phyloP scores from a whole-genome alignment of 2,113 vertebrate species.

The Stigmatopora nigra region DNA sequence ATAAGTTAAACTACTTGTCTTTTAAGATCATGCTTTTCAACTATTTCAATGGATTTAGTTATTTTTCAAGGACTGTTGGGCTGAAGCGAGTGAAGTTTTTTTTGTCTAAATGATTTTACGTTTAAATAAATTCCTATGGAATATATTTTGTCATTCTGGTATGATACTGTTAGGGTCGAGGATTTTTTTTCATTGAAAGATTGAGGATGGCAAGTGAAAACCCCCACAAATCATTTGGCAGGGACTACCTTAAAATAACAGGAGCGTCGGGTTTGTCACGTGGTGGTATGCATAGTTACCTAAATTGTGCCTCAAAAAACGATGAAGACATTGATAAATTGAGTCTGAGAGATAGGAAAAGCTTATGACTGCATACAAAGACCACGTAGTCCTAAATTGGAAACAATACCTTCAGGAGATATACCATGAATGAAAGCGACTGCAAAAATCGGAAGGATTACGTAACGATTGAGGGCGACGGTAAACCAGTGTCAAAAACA shows the following conservation, averaged over 20 bases:
- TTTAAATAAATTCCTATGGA: too few relatives aligned
- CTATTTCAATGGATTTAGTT: too few relatives aligned
- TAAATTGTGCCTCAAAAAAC: conserved; percentile 3
- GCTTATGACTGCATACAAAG: conserved; percentile 23
- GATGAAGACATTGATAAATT: conserved; percentile 56
- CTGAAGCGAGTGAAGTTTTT: too few relatives aligned
- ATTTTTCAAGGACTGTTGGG: too few relatives aligned
- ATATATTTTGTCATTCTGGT: too few relatives aligned
- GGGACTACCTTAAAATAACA: neutral
- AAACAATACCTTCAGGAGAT: conserved; percentile 39
- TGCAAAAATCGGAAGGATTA: conserved; percentile 26
- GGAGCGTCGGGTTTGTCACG: neutral
- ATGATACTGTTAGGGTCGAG: neutral
- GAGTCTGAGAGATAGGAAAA: conserved; percentile 34
- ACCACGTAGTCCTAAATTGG: conserved; percentile 27
- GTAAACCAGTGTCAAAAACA: conserved; percentile 15
- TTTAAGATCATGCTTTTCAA: too few relatives aligned
- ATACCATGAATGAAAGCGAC: conserved; percentile 35
- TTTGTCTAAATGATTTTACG: too few relatives aligned
- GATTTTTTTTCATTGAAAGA: too few relatives aligned
- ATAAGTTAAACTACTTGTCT: neutral
- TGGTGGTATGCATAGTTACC: neutral
- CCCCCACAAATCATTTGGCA: neutral
- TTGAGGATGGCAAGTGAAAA: too few relatives aligned
- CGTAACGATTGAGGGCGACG: conserved; percentile 19